Evolutionary conservation across 2,797 vertebrate genomes (phyloP).

Genomic region (Tragelaphus eurycerus): DNA sequence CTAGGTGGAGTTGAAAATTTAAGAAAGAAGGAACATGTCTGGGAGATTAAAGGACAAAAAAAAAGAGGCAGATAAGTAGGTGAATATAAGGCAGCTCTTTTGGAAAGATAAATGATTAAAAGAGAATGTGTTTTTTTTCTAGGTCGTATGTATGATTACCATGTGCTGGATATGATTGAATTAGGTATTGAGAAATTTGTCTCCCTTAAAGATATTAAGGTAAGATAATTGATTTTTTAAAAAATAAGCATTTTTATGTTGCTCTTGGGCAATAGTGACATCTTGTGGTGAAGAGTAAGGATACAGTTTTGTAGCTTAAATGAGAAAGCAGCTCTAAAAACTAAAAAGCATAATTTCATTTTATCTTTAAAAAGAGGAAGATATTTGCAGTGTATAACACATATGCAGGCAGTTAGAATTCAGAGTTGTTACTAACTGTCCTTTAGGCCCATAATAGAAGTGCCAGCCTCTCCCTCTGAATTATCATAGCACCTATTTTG

Average conservation of each 20-base stretch:
- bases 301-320: neutral
- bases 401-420: neutral
- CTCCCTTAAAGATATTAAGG: conserved; percentile 93
- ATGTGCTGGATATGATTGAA: conserved; percentile 97
- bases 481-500: neutral
- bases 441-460: neutral
- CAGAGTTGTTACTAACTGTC: neutral
- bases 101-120: neutral
- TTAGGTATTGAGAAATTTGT: conserved; percentile 93
- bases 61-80: neutral
- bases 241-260: neutral
- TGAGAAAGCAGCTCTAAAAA: neutral
- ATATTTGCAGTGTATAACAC: neutral
- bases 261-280: conserved; percentile 37
- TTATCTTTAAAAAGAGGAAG: neutral
- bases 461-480: neutral
- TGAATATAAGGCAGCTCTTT: neutral
- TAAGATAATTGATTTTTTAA: conserved; percentile 74
- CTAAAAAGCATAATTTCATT: conserved; percentile 33
- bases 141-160: conserved; percentile 98
- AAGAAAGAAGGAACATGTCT: neutral
- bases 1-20: neutral
- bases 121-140: conserved; percentile 51
- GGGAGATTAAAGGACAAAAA: neutral
- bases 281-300: conserved; percentile 54